phyloP scores from a whole-genome alignment of 1,140 invertebrate species.

The Papilio dardanus region DNA sequence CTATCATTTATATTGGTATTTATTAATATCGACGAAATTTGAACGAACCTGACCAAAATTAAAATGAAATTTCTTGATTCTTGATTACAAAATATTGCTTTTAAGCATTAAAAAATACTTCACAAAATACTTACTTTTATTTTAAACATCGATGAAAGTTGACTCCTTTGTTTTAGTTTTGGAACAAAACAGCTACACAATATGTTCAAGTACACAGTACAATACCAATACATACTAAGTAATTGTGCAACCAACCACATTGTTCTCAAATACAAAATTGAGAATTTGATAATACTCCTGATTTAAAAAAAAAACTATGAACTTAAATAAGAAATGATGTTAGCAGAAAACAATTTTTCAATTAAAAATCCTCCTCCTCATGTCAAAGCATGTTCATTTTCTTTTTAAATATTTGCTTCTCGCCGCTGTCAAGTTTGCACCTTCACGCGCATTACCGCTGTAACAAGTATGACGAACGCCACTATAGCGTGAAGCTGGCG shows the following conservation, averaged over 20 bases:
- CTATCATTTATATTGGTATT: neutral
- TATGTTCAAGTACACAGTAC: too few species aligned
- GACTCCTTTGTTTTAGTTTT: too few species aligned
- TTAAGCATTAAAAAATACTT: too few species aligned
- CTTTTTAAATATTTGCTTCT: conserved; percentile 33
- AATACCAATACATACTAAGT: too few species aligned
- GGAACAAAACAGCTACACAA: too few species aligned
- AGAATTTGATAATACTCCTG: too few species aligned
- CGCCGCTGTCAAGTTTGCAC: conserved; percentile 47
- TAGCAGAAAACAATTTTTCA: neutral
- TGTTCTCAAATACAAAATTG: too few species aligned
- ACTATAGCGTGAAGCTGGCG: conserved; percentile 62
- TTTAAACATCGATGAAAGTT: too few species aligned
- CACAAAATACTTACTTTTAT: too few species aligned
- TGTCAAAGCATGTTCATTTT: neutral
- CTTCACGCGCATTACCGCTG: conserved; percentile 61
- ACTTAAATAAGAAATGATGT: too few species aligned
- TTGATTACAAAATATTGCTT: neutral
- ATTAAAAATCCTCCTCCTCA: conserved; percentile 12
- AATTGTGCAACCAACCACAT: too few species aligned
- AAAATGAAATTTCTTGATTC: neutral
- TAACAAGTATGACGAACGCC: conserved; percentile 54
- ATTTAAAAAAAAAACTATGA: too few species aligned
- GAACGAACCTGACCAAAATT: neutral
- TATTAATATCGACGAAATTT: conserved; percentile 9